A percentile compares a stretch with the other conserved stretches of the same genome.
Evolutionary conservation across 2,888 invertebrate genomes (phyloP).

Genomic region (Trissolcus brochymenae): DNA sequence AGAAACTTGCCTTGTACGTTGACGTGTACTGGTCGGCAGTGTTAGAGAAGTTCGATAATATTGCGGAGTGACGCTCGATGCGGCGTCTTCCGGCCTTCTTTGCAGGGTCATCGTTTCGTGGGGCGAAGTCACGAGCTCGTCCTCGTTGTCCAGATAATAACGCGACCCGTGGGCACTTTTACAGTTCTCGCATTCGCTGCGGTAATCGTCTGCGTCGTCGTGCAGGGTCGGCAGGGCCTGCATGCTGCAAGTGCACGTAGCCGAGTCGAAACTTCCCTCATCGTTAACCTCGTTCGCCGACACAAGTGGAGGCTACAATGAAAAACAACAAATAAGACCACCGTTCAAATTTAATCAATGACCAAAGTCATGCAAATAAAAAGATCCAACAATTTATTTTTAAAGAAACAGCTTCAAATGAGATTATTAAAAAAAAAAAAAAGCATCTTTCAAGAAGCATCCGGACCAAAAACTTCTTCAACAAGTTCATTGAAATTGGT

Average conservation of each 20-base stretch:
- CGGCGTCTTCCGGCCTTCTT: slow-evolving; percentile 78
- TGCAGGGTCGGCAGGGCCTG: slow-evolving; percentile 74
- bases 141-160: slow-evolving; percentile 80
- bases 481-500: neutral
- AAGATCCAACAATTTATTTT: too few species aligned
- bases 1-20: slow-evolving; percentile 77
- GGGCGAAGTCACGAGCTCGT: slow-evolving; percentile 78
- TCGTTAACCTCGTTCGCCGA: slow-evolving; percentile 71
- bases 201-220: slow-evolving; percentile 84
- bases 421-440: too few species aligned
- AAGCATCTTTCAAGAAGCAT: too few species aligned
- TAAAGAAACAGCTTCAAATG: too few species aligned
- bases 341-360: too few species aligned
- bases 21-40: slow-evolving; percentile 81
- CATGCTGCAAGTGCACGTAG: slow-evolving; percentile 73
- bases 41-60: slow-evolving; percentile 82
- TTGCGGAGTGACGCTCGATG: slow-evolving; percentile 75
- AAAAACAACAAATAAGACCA: slow-evolving; percentile 1
- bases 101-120: slow-evolving; percentile 85
- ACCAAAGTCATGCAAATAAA: too few species aligned
- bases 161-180: slow-evolving; percentile 86
- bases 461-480: too few species aligned
- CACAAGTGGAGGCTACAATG: slow-evolving; percentile 68
- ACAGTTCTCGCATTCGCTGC: slow-evolving; percentile 91
- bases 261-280: slow-evolving; percentile 74